Percentiles rank a stretch among this genome's conserved stretches.
Conservation (phyloP, 2,888 invertebrate genomes). For the Lasioglossum oenotherae region DNA sequence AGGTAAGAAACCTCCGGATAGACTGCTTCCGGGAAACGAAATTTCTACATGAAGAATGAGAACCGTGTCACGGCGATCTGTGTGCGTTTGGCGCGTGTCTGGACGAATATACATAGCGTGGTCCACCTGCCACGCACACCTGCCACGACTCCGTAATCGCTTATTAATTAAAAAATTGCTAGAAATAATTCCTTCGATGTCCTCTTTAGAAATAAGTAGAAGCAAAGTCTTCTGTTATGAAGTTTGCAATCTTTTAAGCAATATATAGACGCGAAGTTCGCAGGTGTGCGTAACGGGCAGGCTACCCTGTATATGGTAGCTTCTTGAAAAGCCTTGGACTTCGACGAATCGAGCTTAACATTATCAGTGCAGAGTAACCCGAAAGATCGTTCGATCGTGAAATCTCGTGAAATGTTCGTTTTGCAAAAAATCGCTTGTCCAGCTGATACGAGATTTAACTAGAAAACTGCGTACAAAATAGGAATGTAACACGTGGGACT, state of each 20-base stretch:
- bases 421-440: constrained; percentile 20
- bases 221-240: background rate
- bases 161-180: background rate
- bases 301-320: background rate
- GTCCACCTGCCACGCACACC: background rate
- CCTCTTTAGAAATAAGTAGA: background rate
- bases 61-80: background rate
- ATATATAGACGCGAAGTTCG: background rate
- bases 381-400: constrained; percentile 16
- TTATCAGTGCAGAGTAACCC: constrained; percentile 44
- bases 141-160: background rate
- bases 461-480: constrained; percentile 76
- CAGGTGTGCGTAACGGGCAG: background rate
- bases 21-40: background rate
- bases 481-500: constrained; percentile 71
- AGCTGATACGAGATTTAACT: constrained; percentile 57
- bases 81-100: background rate
- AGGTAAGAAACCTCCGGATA: constrained; percentile 5
- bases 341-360: constrained; percentile 40
- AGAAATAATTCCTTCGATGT: background rate
- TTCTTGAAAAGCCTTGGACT: constrained; percentile 1
- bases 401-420: constrained; percentile 5
- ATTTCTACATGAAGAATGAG: background rate
- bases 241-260: background rate
- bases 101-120: constrained; percentile 29